These are phyloP conservation scores for Neoascia interrupta DNA, from an alignment of 2,888 invertebrate species.

Conservation along the genomic window DNA sequence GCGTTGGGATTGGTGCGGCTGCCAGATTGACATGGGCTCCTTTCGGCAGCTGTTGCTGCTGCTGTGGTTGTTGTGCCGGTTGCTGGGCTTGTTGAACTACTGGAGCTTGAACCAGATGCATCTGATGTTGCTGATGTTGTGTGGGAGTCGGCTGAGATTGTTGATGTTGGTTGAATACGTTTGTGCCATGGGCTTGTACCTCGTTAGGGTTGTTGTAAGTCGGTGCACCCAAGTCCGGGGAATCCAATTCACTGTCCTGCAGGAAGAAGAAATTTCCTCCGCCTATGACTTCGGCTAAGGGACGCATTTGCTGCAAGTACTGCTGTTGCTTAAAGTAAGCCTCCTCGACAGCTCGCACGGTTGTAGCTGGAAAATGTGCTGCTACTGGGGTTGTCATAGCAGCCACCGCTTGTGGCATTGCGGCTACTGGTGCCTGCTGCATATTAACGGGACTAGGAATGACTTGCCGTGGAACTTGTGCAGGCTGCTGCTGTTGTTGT, in stretches of 20 bases:
- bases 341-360: slow-evolving; percentile 83
- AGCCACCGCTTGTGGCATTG: slow-evolving; percentile 70
- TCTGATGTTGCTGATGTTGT: slow-evolving; percentile 64
- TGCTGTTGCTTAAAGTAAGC: slow-evolving; percentile 83
- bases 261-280: slow-evolving; percentile 89
- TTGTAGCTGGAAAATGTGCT: slow-evolving; percentile 81
- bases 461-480: slow-evolving; percentile 54
- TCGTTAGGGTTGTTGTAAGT: slow-evolving; percentile 43
- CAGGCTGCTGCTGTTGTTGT: slow-evolving; percentile 61
- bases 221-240: slow-evolving; percentile 81
- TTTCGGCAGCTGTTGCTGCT: slow-evolving; percentile 72
- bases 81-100: slow-evolving; percentile 68
- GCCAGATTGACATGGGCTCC: slow-evolving; percentile 65
- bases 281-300: slow-evolving; percentile 88
- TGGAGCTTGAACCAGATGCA: slow-evolving; percentile 37
- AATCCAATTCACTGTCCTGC: slow-evolving; percentile 94
- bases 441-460: slow-evolving; percentile 62
- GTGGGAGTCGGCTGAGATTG: slow-evolving; percentile 57
- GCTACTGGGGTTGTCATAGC: slow-evolving; percentile 60
- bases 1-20: slow-evolving; percentile 84
- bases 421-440: slow-evolving; percentile 67
- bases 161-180: slow-evolving; percentile 53
- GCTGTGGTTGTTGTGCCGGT: slow-evolving; percentile 72
- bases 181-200: slow-evolving; percentile 55
- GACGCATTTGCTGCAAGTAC: slow-evolving; percentile 82